A percentile compares a stretch with the other conserved stretches of the same genome.
Conservation (phyloP, 2,797 vertebrate genomes). For the Notoglanidium macrostoma region DNA sequence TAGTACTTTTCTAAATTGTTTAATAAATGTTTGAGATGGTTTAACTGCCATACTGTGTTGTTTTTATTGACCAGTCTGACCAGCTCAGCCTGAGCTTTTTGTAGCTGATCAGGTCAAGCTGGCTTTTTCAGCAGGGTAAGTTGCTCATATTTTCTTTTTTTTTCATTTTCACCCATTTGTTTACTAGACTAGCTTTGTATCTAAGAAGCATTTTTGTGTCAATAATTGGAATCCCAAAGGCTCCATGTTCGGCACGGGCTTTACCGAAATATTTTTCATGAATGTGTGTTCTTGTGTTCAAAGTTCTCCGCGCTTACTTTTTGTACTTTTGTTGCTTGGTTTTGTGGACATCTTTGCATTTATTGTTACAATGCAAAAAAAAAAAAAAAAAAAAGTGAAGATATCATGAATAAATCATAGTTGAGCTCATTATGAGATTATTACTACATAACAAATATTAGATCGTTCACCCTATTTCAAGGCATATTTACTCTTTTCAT, state of each 20-base stretch:
- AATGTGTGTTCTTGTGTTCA: background rate
- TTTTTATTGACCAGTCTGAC: constrained; percentile 7
- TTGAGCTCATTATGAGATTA: background rate
- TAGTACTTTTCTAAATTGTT: background rate
- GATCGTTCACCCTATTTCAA: background rate
- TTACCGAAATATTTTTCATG: background rate
- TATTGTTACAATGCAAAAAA: background rate
- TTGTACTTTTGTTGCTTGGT: background rate
- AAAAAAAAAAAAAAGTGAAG: background rate
- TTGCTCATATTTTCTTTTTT: background rate
- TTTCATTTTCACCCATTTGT: background rate
- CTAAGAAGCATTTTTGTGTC: background rate
- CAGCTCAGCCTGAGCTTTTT: background rate
- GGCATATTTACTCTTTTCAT: background rate
- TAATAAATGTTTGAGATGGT: background rate
- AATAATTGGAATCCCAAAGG: background rate
- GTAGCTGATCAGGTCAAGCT: background rate
- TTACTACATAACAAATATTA: background rate
- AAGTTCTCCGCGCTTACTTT: background rate
- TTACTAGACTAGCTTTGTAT: background rate
- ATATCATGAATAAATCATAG: background rate
- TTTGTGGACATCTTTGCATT: background rate
- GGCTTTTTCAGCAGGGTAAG: background rate
- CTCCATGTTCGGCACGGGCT: background rate
- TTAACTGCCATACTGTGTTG: background rate